phyloP scores from a whole-genome alignment of 2,888 invertebrate species.

The Pristionchus japonicus region DNA sequence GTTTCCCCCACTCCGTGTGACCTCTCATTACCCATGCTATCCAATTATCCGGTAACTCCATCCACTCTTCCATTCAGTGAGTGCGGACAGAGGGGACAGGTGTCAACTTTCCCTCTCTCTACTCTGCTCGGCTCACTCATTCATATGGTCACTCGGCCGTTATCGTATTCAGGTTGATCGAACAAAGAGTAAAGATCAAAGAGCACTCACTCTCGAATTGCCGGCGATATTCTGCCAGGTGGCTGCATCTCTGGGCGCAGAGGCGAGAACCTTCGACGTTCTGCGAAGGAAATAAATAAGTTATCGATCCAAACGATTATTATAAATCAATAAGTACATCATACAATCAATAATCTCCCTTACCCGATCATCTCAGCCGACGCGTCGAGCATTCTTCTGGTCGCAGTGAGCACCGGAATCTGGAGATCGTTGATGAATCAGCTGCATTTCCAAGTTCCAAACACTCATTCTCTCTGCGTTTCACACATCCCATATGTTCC shows the following conservation, averaged over 20 bases:
- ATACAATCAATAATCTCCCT: constrained; percentile 68
- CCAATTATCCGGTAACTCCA: constrained; percentile 14
- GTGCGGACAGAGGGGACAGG: neutral
- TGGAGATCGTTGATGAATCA: too few species aligned
- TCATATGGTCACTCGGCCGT: neutral
- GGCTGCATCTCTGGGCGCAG: constrained; percentile 86
- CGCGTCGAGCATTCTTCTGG: constrained; percentile 81
- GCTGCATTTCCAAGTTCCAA: neutral
- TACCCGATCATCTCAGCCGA: constrained; percentile 87
- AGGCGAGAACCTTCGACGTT: constrained; percentile 89
- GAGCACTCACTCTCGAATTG: constrained; percentile 86
- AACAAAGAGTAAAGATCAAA: neutral
- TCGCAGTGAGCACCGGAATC: constrained; percentile 87
- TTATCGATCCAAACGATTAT: neutral
- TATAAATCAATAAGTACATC: neutral
- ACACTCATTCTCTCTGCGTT: too few species aligned
- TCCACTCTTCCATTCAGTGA: constrained; percentile 5
- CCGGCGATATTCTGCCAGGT: constrained; percentile 94
- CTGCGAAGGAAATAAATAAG: neutral
- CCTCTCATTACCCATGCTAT: constrained; percentile 28
- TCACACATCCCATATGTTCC: neutral
- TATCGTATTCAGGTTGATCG: neutral
- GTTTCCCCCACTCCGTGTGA: neutral
- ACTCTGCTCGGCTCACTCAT: neutral
- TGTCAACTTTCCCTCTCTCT: neutral